These are phyloP conservation scores for Parnassius smintheus DNA, from an alignment of 2,888 invertebrate species.

Conservation along the genomic window DNA sequence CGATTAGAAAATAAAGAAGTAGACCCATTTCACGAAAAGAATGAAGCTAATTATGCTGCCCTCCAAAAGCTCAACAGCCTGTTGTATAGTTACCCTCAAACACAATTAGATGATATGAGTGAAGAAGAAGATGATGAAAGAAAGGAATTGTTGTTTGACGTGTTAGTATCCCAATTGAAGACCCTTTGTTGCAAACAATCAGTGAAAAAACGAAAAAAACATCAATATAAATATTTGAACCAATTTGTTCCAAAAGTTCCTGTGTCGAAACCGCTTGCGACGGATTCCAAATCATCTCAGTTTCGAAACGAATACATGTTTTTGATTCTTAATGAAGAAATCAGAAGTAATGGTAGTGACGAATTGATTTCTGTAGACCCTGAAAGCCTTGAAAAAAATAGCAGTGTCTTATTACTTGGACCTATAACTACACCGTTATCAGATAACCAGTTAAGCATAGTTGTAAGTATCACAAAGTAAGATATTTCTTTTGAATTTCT, in stretches of 20 bases:
- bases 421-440: constrained; percentile 61
- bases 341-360: constrained; percentile 56
- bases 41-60: constrained; percentile 52
- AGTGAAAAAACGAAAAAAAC: constrained; percentile 34
- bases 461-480: constrained; percentile 48
- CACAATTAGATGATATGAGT: constrained; percentile 36
- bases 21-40: constrained; percentile 43
- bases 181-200: constrained; percentile 61
- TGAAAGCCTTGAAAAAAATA: constrained; percentile 63
- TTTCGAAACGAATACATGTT: constrained; percentile 59
- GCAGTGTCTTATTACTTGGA: constrained; percentile 65
- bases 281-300: constrained; percentile 15
- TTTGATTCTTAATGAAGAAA: constrained; percentile 69
- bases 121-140: constrained; percentile 46
- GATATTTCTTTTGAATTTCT: neutral
- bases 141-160: constrained; percentile 65
- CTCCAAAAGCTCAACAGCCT: constrained; percentile 59
- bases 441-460: constrained; percentile 57
- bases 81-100: constrained; percentile 46
- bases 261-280: constrained; percentile 8
- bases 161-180: constrained; percentile 66
- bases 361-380: constrained; percentile 67
- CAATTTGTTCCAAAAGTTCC: constrained; percentile 35
- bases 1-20: constrained; percentile 59
- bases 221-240: constrained; percentile 35